Evolutionary conservation across 2,113 vertebrate genomes (phyloP).

Genomic region (Dolichotis patagonum): DNA sequence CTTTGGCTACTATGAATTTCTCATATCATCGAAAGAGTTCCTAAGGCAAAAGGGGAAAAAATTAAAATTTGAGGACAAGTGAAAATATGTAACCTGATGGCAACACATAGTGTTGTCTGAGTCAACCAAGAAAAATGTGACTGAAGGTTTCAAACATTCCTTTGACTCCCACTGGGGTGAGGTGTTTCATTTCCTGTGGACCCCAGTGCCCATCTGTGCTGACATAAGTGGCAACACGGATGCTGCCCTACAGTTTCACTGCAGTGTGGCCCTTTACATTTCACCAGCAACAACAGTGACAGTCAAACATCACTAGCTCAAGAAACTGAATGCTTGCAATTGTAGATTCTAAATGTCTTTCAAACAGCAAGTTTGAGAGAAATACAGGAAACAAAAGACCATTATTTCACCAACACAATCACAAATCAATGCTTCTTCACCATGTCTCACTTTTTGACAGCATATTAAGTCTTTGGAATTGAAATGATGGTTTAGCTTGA

Average conservation of each 20-base stretch:
- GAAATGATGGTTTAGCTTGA: conserved; percentile 67
- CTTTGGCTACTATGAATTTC: background rate
- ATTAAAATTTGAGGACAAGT: background rate
- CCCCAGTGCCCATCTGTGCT: conserved; percentile 23
- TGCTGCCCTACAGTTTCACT: background rate
- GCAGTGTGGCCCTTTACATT: background rate
- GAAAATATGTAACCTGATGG: background rate
- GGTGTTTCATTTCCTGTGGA: background rate
- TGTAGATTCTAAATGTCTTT: background rate
- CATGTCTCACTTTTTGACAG: conserved; percentile 27
- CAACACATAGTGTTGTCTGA: background rate
- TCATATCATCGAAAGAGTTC: background rate
- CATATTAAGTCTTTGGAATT: conserved; percentile 44
- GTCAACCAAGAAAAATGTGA: background rate
- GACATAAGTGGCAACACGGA: conserved; percentile 49
- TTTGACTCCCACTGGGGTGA: background rate
- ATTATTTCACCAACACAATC: background rate
- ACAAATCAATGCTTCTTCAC: background rate
- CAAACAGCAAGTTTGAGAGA: conserved; percentile 56
- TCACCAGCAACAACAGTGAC: background rate
- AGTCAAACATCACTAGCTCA: background rate
- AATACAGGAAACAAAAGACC: background rate
- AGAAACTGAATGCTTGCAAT: background rate
- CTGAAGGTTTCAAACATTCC: background rate
- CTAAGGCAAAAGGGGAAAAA: background rate